Base-by-base conservation (phyloP, 1,140 invertebrate species). In the Rhysida immarginata region DNA sequence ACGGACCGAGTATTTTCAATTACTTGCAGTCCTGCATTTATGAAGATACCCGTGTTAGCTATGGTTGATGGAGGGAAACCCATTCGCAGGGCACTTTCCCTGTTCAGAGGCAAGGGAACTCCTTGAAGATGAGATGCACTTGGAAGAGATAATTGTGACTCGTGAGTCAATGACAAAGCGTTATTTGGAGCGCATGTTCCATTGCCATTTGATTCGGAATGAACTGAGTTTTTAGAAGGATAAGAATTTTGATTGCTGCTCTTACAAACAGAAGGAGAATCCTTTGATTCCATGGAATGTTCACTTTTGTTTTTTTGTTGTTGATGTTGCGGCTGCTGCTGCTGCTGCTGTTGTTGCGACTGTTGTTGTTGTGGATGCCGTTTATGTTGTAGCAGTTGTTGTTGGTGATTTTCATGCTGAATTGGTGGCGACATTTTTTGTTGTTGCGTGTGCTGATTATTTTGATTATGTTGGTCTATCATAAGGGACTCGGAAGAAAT, bases 401-500 rank as follows among this genome's bases (percentile, higher is more conserved):
- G 26, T 11, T 3, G 14, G 27, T 3, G 21, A 20, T 42, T 53
- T n/a, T 35, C 26, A 26, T 42, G 27, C 5, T 26, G 50, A 41
- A 46, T 54, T 21, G 26, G 21, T n/a, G 14, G 27, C 23, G 16
- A n/a, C 8, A 16, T 3, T 8, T 11, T 26, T 14, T 52, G 54
- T 51, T 54, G 56, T 46, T 45, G 51, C 44, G 53, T 16, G 25
- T 58, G 26, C 11, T 58, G 56, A 21, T 53, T 45, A 21, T 55
- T 29, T 3, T 46, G 5, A 8, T 46, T 8, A 5, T 46, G 16
- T 18, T 23, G 60, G 21, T 70, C 68, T 23, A 66, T 61, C 14
- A 66, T 57, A 16, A 70, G 56, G 21, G 64, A 54, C 49, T 68
- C 64, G 2, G 66, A 63, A 16, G 63, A 64, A 29, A 68, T 61